A percentile compares a stretch with the other conserved stretches of the same genome.
These are phyloP conservation scores for Tridacna crocea DNA, from an alignment of 2,888 invertebrate species.

Conservation along the genomic window DNA sequence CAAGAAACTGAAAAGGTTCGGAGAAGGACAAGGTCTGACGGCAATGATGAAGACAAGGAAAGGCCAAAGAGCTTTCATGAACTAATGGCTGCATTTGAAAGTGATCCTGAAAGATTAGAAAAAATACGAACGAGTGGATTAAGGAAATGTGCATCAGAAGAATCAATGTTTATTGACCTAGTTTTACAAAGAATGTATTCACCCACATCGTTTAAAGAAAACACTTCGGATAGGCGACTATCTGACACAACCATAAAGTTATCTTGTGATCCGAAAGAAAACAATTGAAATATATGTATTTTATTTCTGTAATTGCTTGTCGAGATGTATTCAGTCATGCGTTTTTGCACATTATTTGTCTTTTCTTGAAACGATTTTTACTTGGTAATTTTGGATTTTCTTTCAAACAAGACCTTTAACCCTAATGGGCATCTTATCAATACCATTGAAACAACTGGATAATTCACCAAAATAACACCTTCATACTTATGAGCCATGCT, in stretches of 20 bases:
- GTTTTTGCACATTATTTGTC: too few relatives aligned
- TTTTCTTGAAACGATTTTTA: too few relatives aligned
- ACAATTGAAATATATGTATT: neutral
- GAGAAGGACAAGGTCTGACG: conserved; percentile 43
- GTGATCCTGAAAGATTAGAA: conserved; percentile 62
- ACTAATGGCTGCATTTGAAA: conserved; percentile 75
- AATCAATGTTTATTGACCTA: conserved; percentile 66
- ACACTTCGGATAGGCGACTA: conserved; percentile 37
- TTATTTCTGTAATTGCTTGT: too few relatives aligned
- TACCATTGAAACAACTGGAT: too few relatives aligned
- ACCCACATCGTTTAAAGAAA: conserved; percentile 52
- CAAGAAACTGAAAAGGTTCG: conserved; percentile 36
- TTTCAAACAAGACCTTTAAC: too few relatives aligned
- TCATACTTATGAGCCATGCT: too few relatives aligned
- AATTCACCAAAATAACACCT: too few relatives aligned
- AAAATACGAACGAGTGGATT: conserved; percentile 61
- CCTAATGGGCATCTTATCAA: too few relatives aligned
- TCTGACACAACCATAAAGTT: neutral
- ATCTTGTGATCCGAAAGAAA: neutral
- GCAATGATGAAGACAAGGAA: conserved; percentile 58
- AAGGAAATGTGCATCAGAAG: conserved; percentile 75
- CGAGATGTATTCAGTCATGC: too few relatives aligned
- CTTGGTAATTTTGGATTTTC: too few relatives aligned
- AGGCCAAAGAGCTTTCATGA: conserved; percentile 79
- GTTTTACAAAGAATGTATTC: conserved; percentile 68